Base-by-base conservation (phyloP, 2,888 invertebrate genomes). In the Ochropacha duplaris region DNA sequence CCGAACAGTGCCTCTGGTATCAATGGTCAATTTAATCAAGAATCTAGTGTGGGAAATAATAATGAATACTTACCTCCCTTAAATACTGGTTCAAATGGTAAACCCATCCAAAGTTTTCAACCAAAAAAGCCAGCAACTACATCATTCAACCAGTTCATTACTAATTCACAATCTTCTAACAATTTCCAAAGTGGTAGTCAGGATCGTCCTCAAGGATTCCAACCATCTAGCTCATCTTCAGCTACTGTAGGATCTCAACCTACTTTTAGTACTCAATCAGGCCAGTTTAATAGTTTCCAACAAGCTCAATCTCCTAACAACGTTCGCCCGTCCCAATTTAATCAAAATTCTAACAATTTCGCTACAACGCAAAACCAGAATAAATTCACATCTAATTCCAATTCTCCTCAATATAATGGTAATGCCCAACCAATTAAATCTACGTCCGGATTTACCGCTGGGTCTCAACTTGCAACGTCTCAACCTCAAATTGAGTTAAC, bases 401-500 rank as follows among this genome's bases (percentile, higher is more conserved):
- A 28, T 12, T 51, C 50, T 6, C 26, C 16, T 16, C 26, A 26
- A 19, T 31, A 31, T 34, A 19, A 22, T 52, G 14, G 19, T 5
- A 16, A 31, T 12, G 31, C 31, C 1, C 31, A 52, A 22, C 60
- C 65, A 54, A 58, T 61, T 49, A 67, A 74, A 57, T 55, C 66
- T 26, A 57, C 54, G 57, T 54, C 57, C n/a, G 58, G 50, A 31
- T 60, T 58, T 51, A 50, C 54, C 59, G 60, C 64, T 58, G 64
- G 65, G 31, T 62, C 58, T 24, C 76, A 71, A 57, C 65, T 69
- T 26, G 71, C 78, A 5, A 82, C 83, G 4, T 69, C 72, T 54
- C 66, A 78, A 49, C 86, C 86, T 31, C 68, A 75, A 49, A 74
- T 68, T 58, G 84, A 81, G 62, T 66, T 84, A 31, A 81, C 83